Evolutionary conservation across 2,888 invertebrate species (phyloP).

Genomic region (Cerastis leucographa): DNA sequence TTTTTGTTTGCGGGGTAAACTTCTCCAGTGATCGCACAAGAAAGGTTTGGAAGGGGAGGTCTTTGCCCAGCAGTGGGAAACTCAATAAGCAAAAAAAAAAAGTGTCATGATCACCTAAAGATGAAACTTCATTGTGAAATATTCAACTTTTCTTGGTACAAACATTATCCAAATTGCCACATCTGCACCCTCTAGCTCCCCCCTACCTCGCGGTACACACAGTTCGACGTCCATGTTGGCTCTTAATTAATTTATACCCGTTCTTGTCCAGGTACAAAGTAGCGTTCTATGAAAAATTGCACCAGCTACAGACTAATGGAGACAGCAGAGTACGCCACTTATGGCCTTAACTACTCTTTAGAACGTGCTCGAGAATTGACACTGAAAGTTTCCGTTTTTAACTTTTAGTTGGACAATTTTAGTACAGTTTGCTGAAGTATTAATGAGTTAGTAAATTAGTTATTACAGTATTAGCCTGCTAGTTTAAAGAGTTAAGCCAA

Average conservation of each 20-base stretch:
- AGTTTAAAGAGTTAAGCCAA: background rate
- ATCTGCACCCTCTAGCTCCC: background rate
- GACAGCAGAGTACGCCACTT: slow-evolving; percentile 44
- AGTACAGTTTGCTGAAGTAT: background rate
- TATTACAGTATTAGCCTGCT: background rate
- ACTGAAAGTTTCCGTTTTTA: background rate
- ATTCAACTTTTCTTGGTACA: background rate
- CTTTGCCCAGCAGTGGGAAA: background rate
- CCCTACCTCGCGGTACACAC: slow-evolving; percentile 25
- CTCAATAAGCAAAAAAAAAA: background rate
- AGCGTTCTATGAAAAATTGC: slow-evolving; percentile 68
- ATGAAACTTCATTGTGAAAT: background rate
- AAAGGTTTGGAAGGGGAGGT: background rate
- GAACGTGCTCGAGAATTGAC: slow-evolving; percentile 2
- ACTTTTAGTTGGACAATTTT: slow-evolving; percentile 3
- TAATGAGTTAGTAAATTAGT: background rate
- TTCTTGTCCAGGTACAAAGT: slow-evolving; percentile 71
- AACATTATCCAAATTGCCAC: slow-evolving; percentile 9
- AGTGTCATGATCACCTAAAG: background rate
- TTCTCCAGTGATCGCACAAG: background rate
- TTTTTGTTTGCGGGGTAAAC: background rate
- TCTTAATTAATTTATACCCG: slow-evolving; percentile 79
- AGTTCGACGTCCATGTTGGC: slow-evolving; percentile 73
- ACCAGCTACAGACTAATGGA: slow-evolving; percentile 50
- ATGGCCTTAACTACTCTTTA: slow-evolving; percentile 38